Conservation (phyloP, 1,140 invertebrate genomes). For the Mycetomoellerius zeteki region DNA sequence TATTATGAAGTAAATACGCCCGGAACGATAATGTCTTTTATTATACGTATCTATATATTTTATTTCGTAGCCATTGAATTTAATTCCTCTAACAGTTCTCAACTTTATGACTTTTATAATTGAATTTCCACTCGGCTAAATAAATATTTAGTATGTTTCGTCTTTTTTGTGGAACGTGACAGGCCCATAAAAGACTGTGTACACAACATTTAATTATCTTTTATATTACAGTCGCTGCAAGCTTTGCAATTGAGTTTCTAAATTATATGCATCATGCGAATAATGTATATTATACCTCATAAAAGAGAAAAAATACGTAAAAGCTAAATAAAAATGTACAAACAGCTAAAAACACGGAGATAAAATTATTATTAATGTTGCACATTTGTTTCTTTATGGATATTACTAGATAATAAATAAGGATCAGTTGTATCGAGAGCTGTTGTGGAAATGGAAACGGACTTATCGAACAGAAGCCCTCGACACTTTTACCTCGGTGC, state of each 20-base stretch:
- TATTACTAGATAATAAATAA: conserved; percentile 26
- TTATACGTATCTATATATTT: not conserved
- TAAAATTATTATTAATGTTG: conserved; percentile 21
- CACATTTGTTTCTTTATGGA: not conserved
- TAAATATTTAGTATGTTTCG: conserved; percentile 26
- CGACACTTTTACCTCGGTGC: not conserved
- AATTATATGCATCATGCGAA: not conserved
- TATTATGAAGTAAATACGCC: not conserved
- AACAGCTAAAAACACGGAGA: not conserved
- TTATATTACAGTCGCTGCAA: not conserved
- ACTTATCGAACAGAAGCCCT: conserved; percentile 31
- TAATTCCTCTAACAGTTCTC: not conserved
- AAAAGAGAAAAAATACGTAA: not conserved
- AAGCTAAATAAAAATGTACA: not conserved
- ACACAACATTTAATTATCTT: conserved; percentile 11
- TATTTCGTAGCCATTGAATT: not conserved
- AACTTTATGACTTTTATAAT: not conserved
- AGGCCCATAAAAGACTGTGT: not conserved
- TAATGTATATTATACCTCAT: not conserved
- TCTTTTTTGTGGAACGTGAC: not conserved
- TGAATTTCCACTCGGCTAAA: conserved; percentile 4
- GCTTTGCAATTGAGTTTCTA: not conserved
- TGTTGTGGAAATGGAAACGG: conserved; percentile 16
- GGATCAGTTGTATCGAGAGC: conserved; percentile 23
- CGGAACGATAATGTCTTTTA: not conserved